Conservation (phyloP, 2,797 vertebrate genomes). For the Valencia hispanica region DNA sequence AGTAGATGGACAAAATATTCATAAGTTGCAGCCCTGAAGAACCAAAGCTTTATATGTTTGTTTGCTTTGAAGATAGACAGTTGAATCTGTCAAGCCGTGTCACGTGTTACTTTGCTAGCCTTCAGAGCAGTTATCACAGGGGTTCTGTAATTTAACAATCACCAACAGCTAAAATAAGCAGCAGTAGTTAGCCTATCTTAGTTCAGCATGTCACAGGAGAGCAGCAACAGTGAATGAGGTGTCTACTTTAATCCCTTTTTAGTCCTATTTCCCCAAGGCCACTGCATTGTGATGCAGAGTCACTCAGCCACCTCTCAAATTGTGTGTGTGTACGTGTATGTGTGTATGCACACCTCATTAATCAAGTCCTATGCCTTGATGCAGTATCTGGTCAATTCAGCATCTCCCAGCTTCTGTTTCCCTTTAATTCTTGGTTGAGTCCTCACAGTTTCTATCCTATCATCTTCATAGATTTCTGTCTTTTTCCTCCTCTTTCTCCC, state of each 20-base stretch:
- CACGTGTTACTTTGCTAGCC: neutral
- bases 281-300: constrained; percentile 77
- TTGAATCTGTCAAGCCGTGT: constrained; percentile 9
- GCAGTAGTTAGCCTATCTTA: constrained; percentile 17
- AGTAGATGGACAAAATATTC: neutral
- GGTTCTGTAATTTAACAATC: constrained; percentile 16
- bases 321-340: constrained; percentile 17
- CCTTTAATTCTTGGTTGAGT: constrained; percentile 21
- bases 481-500: constrained; percentile 40
- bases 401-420: constrained; percentile 42
- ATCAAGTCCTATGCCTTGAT: constrained; percentile 71
- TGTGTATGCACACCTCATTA: constrained; percentile 61
- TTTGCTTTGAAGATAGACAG: neutral
- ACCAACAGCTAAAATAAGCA: constrained; percentile 12
- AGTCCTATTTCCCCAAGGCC: constrained; percentile 66
- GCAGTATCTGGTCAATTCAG: constrained; percentile 69
- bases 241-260: constrained; percentile 73
- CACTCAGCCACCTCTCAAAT: constrained; percentile 61
- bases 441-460: constrained; percentile 50
- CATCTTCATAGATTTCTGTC: constrained; percentile 55
- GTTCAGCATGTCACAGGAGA: constrained; percentile 26
- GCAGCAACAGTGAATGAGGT: constrained; percentile 61
- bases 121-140: constrained; percentile 12
- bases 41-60: constrained; percentile 4
- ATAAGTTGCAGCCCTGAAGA: neutral